These are phyloP conservation scores for Parauchenoglanis ngamensis DNA, from an alignment of 2,797 vertebrate genomes.

Conservation along the genomic window DNA sequence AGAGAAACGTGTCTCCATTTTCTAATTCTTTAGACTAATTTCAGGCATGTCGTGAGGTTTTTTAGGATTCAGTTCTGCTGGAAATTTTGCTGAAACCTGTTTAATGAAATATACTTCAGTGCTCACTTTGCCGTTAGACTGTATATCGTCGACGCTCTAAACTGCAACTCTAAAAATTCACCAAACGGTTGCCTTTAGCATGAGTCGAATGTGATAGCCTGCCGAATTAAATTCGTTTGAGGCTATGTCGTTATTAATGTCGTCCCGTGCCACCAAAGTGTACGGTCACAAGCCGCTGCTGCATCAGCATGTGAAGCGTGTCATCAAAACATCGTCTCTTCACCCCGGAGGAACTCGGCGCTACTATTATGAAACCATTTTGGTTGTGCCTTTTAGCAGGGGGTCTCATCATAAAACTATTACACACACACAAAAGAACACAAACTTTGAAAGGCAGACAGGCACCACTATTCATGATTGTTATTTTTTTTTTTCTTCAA, in stretches of 20 bases:
- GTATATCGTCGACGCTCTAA: background rate
- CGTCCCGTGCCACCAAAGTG: background rate
- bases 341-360: background rate
- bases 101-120: background rate
- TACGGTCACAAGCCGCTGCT: background rate
- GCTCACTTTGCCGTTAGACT: background rate
- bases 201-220: background rate
- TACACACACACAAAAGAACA: constrained; percentile 16
- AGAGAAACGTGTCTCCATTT: background rate
- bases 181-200: background rate
- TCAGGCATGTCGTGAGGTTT: background rate
- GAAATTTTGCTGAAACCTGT: background rate
- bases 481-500: background rate
- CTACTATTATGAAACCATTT: constrained; percentile 6
- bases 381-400: background rate
- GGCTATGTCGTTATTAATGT: constrained; percentile 8
- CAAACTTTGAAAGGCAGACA: background rate
- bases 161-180: background rate
- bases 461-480: background rate
- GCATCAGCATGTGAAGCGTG: background rate
- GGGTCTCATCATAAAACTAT: constrained; percentile 17
- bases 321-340: constrained; percentile 14
- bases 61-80: background rate
- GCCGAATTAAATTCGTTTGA: background rate
- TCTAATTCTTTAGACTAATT: background rate